Base-by-base conservation (phyloP, 2,113 vertebrate genomes). In the Sprattus sprattus region DNA sequence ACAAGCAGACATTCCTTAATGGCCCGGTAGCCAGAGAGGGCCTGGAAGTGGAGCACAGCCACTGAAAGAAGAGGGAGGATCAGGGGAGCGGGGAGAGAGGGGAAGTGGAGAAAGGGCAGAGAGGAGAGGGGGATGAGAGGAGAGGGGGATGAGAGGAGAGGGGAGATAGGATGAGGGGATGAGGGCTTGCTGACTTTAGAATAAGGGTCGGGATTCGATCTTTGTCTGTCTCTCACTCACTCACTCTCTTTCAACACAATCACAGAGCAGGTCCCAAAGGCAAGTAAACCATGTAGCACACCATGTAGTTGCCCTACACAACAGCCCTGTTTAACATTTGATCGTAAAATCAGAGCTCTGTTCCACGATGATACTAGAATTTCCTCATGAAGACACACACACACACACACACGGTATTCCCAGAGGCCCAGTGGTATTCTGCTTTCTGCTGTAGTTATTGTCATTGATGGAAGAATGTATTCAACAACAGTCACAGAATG, bases 1-100 rank as follows among this genome's bases (percentile, higher is more conserved):
- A 91, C 83, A 85, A 84, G 89, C 83, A 85, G 85, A 85, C 85
- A 86, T 85, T 67, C 87, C 85, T 84, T 89, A 91, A 88, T 86
- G 90, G 81, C 78, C 83, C 82, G 81, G 45, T 87, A 82, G 85
- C 81, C 81, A 32, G 47, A n/a, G 44, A 25, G 75, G 7, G 46
- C 64, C 82, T 82, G 89, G 83, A 89, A 88, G 50, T 89, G 81
- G 85, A 89, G 82, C 90, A 87, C 50, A 50, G 86, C 84, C 85
- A 75, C 81, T 46, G 39, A 18, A 83, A 57, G 46, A 71, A 44
- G 60, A 45, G 20, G n/a, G 57, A 64, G 57, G 57, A 64, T 8
- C 0, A 11, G 47, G 13, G 15, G 57, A 8, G 20, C 22, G 6
- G 57, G 9, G 5, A 5, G 1, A 6, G 20, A 9, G 22, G 5